Percentiles rank a stretch among this genome's conserved stretches.
Conservation (phyloP, 2,888 invertebrate genomes). For the Labia minor region DNA sequence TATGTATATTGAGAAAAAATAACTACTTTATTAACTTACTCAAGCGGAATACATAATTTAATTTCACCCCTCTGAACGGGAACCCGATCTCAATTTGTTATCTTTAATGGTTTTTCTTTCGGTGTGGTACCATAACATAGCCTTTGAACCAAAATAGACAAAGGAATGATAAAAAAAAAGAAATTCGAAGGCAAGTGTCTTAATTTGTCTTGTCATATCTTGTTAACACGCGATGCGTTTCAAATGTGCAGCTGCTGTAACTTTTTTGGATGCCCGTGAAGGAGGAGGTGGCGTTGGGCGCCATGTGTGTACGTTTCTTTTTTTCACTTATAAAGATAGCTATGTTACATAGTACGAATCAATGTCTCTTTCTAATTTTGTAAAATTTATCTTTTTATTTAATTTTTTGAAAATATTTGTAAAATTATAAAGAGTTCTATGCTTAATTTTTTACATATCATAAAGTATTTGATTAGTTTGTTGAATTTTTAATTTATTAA, state of each 20-base stretch:
- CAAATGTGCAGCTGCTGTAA: background rate
- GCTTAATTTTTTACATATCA: too few species aligned
- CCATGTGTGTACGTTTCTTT: background rate
- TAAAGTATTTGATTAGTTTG: too few species aligned
- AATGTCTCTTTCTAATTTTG: too few species aligned
- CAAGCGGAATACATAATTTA: background rate
- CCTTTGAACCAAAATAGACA: background rate
- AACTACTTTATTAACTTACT: background rate
- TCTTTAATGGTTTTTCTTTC: conserved; percentile 13
- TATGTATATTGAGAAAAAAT: background rate
- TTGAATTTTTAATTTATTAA: too few species aligned
- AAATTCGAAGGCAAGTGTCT: background rate
- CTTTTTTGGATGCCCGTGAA: background rate
- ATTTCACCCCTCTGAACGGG: background rate
- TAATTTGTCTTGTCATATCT: conserved; percentile 13
- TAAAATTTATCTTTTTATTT: too few species aligned
- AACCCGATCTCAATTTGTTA: conserved; percentile 7
- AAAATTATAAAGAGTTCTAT: too few species aligned
- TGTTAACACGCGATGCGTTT: conserved; percentile 13
- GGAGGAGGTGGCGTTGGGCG: background rate
- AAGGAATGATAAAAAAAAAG: background rate
- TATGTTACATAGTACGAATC: too few species aligned
- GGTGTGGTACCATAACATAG: background rate
- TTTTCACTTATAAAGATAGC: background rate
- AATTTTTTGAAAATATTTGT: too few species aligned